Conservation (phyloP, 2,113 vertebrate genomes). For the Etheostoma spectabile region DNA sequence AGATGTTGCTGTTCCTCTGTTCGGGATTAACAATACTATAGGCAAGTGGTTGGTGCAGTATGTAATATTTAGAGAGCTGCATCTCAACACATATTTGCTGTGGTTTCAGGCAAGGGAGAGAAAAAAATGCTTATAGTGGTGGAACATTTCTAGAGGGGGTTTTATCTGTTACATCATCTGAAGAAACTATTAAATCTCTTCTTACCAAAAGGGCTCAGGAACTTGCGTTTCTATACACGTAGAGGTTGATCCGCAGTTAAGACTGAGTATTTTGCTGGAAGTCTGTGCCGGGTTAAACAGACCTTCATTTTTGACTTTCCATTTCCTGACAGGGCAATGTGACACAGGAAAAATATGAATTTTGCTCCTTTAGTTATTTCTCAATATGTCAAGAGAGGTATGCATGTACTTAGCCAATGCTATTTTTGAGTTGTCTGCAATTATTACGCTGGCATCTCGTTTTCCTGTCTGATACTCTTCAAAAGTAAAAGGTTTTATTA, state of each 20-base stretch:
- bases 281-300: not conserved
- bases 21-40: conserved; percentile 41
- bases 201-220: conserved; percentile 34
- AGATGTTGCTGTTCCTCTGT: conserved; percentile 33
- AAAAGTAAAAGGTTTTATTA: conserved; percentile 21
- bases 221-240: not conserved
- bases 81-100: conserved; percentile 44
- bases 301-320: not conserved
- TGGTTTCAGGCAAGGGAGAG: conserved; percentile 19
- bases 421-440: conserved; percentile 5
- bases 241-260: conserved; percentile 17
- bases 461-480: conserved; percentile 12
- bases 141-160: not conserved
- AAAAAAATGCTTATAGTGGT: conserved; percentile 14
- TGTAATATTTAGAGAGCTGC: conserved; percentile 29
- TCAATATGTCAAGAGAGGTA: not conserved
- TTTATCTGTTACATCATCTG: conserved; percentile 38
- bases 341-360: not conserved
- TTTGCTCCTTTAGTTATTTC: not conserved
- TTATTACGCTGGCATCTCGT: not conserved
- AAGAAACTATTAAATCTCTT: conserved; percentile 35
- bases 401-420: not conserved
- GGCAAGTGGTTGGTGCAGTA: conserved; percentile 49
- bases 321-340: not conserved
- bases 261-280: conserved; percentile 14